Base-by-base conservation (phyloP, 2,888 invertebrate species). In the Odontocerum albicorne region DNA sequence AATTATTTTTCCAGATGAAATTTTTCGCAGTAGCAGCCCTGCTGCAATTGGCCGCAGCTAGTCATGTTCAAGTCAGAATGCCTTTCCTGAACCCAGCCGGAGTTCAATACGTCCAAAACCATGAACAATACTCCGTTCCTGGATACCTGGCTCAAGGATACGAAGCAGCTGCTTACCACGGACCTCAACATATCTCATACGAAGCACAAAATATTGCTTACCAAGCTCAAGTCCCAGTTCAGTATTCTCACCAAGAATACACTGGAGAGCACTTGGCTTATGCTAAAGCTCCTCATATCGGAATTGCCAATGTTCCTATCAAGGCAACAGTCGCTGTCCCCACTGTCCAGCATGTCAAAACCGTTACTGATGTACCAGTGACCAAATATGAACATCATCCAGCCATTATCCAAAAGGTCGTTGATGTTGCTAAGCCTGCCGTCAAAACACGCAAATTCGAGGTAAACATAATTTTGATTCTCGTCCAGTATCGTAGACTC, bases 401-500 rank as follows among this genome's bases (percentile, higher is more conserved):
- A 3, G 73, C 76, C 13, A 70, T 79, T 15, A 68, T 77, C 40
- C 75, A 81, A 60, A 80, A 81, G 61, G 74, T 79, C 38, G 72
- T 83, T 10, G 82, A 82, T 63, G 80, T 83, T 15, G 76, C 79
- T 3, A 81, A 82, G 62, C 81, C 82, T 0, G 81, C 80, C 2
- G 70, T 76, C 6, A 79, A 80, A 60, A 81, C 82, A 17, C 76
- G 79, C 49, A 81, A 78, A 59, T 77, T 75, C 63, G 79, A 81
- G 65, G 70, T 71, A 60, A n/a, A n/a, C n/a, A n/a, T n/a, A n/a
- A n/a, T n/a, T n/a, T n/a, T n/a, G n/a, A n/a, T n/a, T n/a, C n/a
- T n/a, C n/a, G n/a, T n/a, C n/a, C n/a, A n/a, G n/a, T n/a, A n/a
- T n/a, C n/a, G n/a, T n/a, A n/a, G n/a, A n/a, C n/a, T n/a, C n/a